Evolutionary conservation across 2,888 invertebrate genomes (phyloP).

Genomic region (Caenorhabditis sp.): DNA sequence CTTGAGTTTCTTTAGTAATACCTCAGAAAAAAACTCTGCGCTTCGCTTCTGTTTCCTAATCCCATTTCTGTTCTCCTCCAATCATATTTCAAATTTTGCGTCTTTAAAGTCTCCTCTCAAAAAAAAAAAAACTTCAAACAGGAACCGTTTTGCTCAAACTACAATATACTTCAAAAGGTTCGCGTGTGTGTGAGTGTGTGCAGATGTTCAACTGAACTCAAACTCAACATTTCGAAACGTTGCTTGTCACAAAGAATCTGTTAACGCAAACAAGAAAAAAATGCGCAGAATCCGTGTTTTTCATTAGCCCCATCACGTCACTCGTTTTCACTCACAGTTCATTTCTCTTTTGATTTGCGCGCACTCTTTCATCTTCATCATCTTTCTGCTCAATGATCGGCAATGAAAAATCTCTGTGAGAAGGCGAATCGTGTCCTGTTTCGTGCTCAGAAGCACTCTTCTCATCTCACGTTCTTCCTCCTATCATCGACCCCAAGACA

Average conservation of each 20-base stretch:
- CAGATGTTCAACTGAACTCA: too few relatives aligned
- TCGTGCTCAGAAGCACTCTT: conserved; percentile 25
- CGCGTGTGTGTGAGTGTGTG: too few relatives aligned
- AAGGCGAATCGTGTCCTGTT: conserved; percentile 29
- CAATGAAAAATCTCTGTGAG: conserved; percentile 18
- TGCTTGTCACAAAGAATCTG: conserved; percentile 20
- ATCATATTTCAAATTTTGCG: conserved; percentile 47
- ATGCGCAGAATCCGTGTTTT: neutral
- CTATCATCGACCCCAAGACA: conserved; percentile 50
- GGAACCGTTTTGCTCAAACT: conserved; percentile 34
- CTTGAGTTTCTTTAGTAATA: conserved; percentile 10
- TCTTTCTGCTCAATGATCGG: conserved; percentile 30
- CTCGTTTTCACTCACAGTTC: neutral
- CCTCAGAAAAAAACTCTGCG: conserved; percentile 20
- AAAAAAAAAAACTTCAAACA: conserved; percentile 42
- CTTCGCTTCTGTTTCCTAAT: conserved; percentile 18
- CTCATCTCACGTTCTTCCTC: conserved; percentile 33
- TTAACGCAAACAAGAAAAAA: conserved; percentile 16
- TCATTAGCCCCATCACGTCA: neutral
- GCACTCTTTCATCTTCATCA: conserved; percentile 2
- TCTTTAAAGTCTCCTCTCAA: conserved; percentile 33
- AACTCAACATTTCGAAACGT: conserved; percentile 11
- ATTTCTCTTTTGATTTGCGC: neutral
- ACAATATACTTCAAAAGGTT: conserved; percentile 24
- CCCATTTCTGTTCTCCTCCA: conserved; percentile 21